These are phyloP conservation scores for Acleris cristana DNA, from an alignment of 2,888 invertebrate species.

Conservation along the genomic window DNA sequence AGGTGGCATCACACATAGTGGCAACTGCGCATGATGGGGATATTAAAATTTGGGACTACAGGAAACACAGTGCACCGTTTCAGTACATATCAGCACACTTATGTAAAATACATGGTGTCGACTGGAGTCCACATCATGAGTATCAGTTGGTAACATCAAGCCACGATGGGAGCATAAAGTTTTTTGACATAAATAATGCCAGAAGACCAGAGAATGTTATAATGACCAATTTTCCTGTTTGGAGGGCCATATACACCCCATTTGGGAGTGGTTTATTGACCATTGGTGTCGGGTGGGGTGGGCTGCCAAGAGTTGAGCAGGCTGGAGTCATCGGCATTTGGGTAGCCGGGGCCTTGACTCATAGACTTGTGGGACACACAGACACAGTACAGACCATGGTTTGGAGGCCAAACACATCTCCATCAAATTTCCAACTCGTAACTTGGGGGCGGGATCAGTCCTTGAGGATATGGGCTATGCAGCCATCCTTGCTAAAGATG, in stretches of 20 bases:
- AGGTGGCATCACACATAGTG: constrained; percentile 90
- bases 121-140: constrained; percentile 95
- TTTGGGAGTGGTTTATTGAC: constrained; percentile 96
- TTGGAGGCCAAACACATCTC: constrained; percentile 90
- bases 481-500: constrained; percentile 91
- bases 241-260: constrained; percentile 96
- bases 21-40: constrained; percentile 98
- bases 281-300: constrained; percentile 95
- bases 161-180: constrained; percentile 97
- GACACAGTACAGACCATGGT: constrained; percentile 98
- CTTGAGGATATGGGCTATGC: constrained; percentile 95
- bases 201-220: constrained; percentile 93
- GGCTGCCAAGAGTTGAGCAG: constrained; percentile 90
- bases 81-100: constrained; percentile 97
- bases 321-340: constrained; percentile 83
- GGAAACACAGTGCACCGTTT: constrained; percentile 93
- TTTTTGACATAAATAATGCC: constrained; percentile 95
- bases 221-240: constrained; percentile 93
- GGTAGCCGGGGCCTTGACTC: constrained; percentile 87
- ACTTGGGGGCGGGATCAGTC: constrained; percentile 98
- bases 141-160: constrained; percentile 95
- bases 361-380: constrained; percentile 96
- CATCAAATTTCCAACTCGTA: constrained; percentile 91
- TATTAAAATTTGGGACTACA: constrained; percentile 97
- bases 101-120: constrained; percentile 94